Percentiles rank a stretch among this genome's conserved stretches.
These are phyloP conservation scores for Porites evermanni DNA, from an alignment of 92 coral and sea anemone genomes.

Conservation along the genomic window DNA sequence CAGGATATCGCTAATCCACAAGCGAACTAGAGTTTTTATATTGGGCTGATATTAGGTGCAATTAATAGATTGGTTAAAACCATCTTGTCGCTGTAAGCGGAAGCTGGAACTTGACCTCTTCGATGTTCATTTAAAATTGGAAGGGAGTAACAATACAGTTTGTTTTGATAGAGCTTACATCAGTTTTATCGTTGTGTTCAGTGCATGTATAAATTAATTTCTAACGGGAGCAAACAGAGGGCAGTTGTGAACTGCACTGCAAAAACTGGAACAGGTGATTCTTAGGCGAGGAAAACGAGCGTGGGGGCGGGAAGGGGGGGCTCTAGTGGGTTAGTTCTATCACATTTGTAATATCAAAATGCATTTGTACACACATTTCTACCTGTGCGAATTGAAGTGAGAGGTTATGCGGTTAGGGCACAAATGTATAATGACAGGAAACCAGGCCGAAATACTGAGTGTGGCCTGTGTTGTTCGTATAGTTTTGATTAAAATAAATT, in stretches of 20 bases:
- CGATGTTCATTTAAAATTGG: neutral
- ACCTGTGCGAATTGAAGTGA: too few relatives aligned
- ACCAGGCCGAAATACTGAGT: neutral
- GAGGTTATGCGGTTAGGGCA: too few relatives aligned
- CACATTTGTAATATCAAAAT: too few relatives aligned
- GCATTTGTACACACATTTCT: too few relatives aligned
- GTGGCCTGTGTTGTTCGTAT: neutral
- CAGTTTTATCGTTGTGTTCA: slow-evolving; percentile 20
- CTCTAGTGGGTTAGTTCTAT: too few relatives aligned
- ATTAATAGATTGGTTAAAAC: slow-evolving; percentile 6
- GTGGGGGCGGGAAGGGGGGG: neutral
- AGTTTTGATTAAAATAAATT: neutral
- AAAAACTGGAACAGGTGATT: slow-evolving; percentile 7
- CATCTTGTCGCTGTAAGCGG: slow-evolving; percentile 32
- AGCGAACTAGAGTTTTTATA: slow-evolving; percentile 9
- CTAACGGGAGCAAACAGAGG: neutral
- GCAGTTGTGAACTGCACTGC: neutral
- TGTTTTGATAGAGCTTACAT: neutral
- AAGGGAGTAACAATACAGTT: neutral
- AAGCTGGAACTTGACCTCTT: slow-evolving; percentile 25
- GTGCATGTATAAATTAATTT: neutral
- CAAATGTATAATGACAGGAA: too few relatives aligned
- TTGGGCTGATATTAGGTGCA: slow-evolving; percentile 17
- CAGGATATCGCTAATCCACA: slow-evolving; percentile 40
- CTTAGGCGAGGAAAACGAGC: neutral